Percentiles rank a stretch among this genome's conserved stretches.
phyloP scores from a whole-genome alignment of 2,888 invertebrate species.

The Tortricodes alternella region DNA sequence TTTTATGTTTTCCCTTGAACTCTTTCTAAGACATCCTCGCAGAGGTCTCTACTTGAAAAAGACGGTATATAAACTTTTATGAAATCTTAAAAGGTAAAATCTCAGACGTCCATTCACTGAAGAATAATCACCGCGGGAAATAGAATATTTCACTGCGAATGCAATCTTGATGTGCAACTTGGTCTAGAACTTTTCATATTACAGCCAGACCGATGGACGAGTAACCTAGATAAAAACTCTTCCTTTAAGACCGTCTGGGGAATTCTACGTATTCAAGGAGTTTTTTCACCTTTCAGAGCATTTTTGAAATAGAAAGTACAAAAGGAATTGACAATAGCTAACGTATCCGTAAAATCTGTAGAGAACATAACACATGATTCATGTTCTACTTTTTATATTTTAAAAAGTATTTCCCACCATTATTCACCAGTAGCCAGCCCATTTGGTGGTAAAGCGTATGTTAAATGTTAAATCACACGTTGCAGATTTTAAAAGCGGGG shows the following conservation, averaged over 20 bases:
- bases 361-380: too few species aligned
- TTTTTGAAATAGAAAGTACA: too few species aligned
- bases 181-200: constrained; percentile 64
- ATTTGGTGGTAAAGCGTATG: constrained; percentile 6
- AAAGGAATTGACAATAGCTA: too few species aligned
- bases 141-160: constrained; percentile 30
- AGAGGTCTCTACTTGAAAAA: too few species aligned
- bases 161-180: constrained; percentile 46
- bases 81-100: neutral
- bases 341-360: too few species aligned
- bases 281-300: neutral
- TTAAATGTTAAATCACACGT: constrained; percentile 23
- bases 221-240: constrained; percentile 62
- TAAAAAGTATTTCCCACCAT: neutral
- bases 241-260: neutral
- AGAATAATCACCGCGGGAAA: constrained; percentile 7
- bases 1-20: too few species aligned
- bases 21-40: too few species aligned
- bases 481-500: constrained; percentile 21
- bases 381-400: too few species aligned
- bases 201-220: constrained; percentile 41
- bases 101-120: constrained; percentile 4
- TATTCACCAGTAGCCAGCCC: neutral
- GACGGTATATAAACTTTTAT: too few species aligned
- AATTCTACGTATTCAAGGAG: neutral